Evolutionary conservation across 2,113 vertebrate genomes (phyloP), one percentile per base, ranked within the genome.

Genomic region (Gopherus evgoodei): DNA sequence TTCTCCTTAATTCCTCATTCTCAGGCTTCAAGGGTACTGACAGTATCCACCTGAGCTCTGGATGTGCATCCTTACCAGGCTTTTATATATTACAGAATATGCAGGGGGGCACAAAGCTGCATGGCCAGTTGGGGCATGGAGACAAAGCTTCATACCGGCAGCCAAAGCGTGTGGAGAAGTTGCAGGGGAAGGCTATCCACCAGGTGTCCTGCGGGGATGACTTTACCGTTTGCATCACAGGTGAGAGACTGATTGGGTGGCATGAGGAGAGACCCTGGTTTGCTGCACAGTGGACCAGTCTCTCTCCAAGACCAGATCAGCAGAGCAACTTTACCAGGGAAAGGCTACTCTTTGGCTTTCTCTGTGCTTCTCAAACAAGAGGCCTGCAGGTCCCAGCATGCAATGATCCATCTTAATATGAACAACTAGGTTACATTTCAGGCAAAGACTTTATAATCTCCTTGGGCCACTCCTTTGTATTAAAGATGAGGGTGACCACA

Each of bases 71-170:
- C 84, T 97, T 54, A 97, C 27, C 53, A 86, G 83, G 10, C 57
- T 69, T 95, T 81, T 96, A 83, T 97, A 42, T 96, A 95, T 95
- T 94, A 85, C 97, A 99, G 99, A 99, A 99, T 90, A 99, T 99
- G 97, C 99, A 99, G 90, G 99, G 99, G 2, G 99, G 99, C 59
- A 99, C 99, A 14, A 99, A 99, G 96, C 98, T 99, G 98, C 99
- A 99, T 0, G 99, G 99, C 52, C 99, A 99, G 97, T 98, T 99
- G 90, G 99, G 99, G 27, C 99, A 99, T 2, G 99, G 99, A 56
- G 99, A 99, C 98, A 99, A 99, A 97, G 99, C 99, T 75, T 99
- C 99, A 2, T 99, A 99, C 95, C 98, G 99, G 24, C 99, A 99
- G 96, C 99, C 99, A 11, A 99, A 99, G 96, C 99, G 98, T 1